phyloP scores from a whole-genome alignment of 2,888 invertebrate genomes.

The Leptura quadrifasciata region DNA sequence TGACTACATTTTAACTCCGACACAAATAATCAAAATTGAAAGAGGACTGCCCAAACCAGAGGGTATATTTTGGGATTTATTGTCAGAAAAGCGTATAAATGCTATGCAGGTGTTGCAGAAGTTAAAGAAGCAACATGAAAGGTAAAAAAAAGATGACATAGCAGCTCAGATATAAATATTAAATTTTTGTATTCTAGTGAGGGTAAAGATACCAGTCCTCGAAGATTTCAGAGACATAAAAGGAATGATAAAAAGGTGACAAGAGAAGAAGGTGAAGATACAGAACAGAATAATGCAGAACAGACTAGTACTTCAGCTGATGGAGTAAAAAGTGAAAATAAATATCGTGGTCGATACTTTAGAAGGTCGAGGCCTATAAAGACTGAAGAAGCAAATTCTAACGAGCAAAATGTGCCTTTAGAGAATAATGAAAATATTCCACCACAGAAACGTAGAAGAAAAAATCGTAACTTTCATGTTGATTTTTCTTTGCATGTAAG shows the following conservation, averaged over 20 bases:
- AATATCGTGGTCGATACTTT: not conserved
- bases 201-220: not conserved
- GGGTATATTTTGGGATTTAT: conserved; percentile 87
- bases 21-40: conserved; percentile 81
- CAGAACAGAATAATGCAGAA: not conserved
- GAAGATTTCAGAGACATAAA: not conserved
- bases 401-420: not conserved
- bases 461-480: conserved; percentile 63
- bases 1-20: conserved; percentile 91
- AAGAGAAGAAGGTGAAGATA: not conserved
- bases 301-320: not conserved
- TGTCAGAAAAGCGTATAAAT: conserved; percentile 83
- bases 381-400: conserved; percentile 12
- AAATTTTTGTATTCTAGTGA: conserved; percentile 4
- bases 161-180: not conserved
- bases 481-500: conserved; percentile 80
- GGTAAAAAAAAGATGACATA: conserved; percentile 74
- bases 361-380: not conserved
- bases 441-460: conserved; percentile 44
- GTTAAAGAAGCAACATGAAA: conserved; percentile 81
- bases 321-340: not conserved
- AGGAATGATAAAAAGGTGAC: not conserved
- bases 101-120: conserved; percentile 84
- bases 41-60: conserved; percentile 79
- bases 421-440: conserved; percentile 49